phyloP scores from a whole-genome alignment of 2,797 vertebrate genomes.

The Enteromius anoplus region DNA sequence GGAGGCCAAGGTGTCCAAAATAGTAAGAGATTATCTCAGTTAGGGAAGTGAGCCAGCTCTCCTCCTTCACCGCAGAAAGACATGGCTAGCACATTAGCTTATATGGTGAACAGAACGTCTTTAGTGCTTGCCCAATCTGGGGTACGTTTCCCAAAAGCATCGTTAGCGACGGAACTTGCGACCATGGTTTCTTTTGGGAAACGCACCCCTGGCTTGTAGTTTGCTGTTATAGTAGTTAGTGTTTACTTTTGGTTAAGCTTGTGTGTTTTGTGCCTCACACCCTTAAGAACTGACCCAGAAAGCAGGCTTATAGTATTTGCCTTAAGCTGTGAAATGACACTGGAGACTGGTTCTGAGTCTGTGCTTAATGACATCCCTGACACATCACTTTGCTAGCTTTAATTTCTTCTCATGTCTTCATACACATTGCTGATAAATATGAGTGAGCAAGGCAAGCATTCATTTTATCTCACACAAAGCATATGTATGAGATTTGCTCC shows the following conservation, averaged over 20 bases:
- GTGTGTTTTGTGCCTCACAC: slow-evolving; percentile 23
- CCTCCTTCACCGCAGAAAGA: slow-evolving; percentile 34
- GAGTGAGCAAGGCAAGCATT: slow-evolving; percentile 24
- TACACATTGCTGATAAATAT: slow-evolving; percentile 13
- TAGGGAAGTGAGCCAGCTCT: slow-evolving; percentile 51
- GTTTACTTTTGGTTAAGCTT: slow-evolving; percentile 31
- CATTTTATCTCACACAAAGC: slow-evolving; percentile 8
- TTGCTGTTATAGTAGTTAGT: slow-evolving; percentile 7
- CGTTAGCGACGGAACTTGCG: too few relatives aligned
- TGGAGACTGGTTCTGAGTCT: slow-evolving; percentile 31
- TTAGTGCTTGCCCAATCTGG: background rate
- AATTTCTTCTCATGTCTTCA: slow-evolving; percentile 16
- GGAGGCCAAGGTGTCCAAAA: slow-evolving; percentile 57
- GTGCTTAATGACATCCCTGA: slow-evolving; percentile 34
- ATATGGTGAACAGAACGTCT: background rate
- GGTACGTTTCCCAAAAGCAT: too few relatives aligned
- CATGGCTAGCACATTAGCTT: slow-evolving; percentile 5
- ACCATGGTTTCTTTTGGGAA: too few relatives aligned
- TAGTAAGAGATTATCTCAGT: slow-evolving; percentile 47
- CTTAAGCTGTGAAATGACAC: background rate
- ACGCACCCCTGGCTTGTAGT: slow-evolving; percentile 5
- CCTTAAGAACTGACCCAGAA: slow-evolving; percentile 22
- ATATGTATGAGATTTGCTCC: slow-evolving; percentile 3
- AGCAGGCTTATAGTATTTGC: slow-evolving; percentile 2
- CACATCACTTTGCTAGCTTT: slow-evolving; percentile 45